Evolutionary conservation across 2,888 invertebrate genomes (phyloP).

Genomic region (Aspidiotus rigidus): DNA sequence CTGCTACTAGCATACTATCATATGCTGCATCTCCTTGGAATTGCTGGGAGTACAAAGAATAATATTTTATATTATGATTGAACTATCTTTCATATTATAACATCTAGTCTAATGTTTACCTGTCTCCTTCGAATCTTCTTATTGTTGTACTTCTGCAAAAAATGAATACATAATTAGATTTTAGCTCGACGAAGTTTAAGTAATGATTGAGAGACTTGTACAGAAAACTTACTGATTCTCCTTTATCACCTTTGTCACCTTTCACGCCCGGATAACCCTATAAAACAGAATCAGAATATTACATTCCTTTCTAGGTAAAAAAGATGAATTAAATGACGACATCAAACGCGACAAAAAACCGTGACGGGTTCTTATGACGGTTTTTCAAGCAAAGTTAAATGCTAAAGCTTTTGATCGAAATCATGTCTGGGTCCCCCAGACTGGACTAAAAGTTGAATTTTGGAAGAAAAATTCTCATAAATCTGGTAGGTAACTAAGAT

Average conservation of each 20-base stretch:
- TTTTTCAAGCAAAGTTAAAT: too few species aligned
- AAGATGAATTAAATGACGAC: too few species aligned
- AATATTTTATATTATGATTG: background rate
- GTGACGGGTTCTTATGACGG: too few species aligned
- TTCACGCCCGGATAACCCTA: slow-evolving; percentile 77
- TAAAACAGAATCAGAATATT: slow-evolving; percentile 34
- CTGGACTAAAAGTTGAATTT: too few species aligned
- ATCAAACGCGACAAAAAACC: too few species aligned
- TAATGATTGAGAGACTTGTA: background rate
- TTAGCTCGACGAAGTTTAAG: background rate
- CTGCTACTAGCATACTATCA: slow-evolving; percentile 32
- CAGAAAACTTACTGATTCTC: slow-evolving; percentile 69
- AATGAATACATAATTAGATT: background rate
- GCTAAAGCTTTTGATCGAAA: too few species aligned
- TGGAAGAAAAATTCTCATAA: too few species aligned
- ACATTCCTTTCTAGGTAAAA: too few species aligned
- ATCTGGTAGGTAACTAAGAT: too few species aligned
- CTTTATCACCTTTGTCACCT: slow-evolving; percentile 86
- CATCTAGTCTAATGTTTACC: slow-evolving; percentile 46
- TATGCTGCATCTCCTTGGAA: slow-evolving; percentile 35
- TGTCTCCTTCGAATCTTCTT: slow-evolving; percentile 71
- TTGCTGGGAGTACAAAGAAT: slow-evolving; percentile 10
- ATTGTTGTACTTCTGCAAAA: slow-evolving; percentile 35
- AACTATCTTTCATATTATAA: too few species aligned
- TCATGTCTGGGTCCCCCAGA: too few species aligned